These are phyloP conservation scores for Drosophila grimshawi DNA, from an alignment of 1,140 invertebrate species.

Conservation along the genomic window DNA sequence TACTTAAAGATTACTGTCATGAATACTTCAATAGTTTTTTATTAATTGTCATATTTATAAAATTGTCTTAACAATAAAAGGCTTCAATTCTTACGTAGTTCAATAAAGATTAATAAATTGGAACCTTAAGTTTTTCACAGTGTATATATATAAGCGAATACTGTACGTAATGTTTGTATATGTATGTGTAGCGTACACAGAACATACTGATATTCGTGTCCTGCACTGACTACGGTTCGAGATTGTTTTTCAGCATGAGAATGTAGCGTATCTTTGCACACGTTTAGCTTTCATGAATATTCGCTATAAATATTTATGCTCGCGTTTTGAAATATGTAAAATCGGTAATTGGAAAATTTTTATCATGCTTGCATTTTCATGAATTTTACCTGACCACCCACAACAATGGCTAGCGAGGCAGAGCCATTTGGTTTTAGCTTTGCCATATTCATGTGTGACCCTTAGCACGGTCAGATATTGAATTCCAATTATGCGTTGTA, in stretches of 20 bases:
- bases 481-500: conserved; percentile 76
- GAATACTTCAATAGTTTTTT: too few relatives aligned
- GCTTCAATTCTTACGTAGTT: background rate
- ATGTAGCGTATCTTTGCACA: conserved; percentile 51
- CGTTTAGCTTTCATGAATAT: conserved; percentile 83
- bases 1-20: too few relatives aligned
- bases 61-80: too few relatives aligned
- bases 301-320: conserved; percentile 78
- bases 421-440: conserved; percentile 31
- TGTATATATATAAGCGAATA: conserved; percentile 30
- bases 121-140: conserved; percentile 12
- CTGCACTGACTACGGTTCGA: background rate
- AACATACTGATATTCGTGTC: background rate
- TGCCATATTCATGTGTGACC: conserved; percentile 35
- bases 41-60: too few relatives aligned
- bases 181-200: conserved; percentile 7
- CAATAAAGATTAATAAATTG: background rate
- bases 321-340: conserved; percentile 76
- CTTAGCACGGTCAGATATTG: conserved; percentile 59
- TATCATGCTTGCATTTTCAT: conserved; percentile 64
- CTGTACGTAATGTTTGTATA: conserved; percentile 1
- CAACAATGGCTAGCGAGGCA: background rate
- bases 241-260: background rate
- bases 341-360: conserved; percentile 82
- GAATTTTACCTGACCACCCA: conserved; percentile 26